Evolutionary conservation across 2,797 vertebrate genomes (phyloP), one percentile per base, ranked within the genome.

Genomic region (Microctenopoma lineatum): DNA sequence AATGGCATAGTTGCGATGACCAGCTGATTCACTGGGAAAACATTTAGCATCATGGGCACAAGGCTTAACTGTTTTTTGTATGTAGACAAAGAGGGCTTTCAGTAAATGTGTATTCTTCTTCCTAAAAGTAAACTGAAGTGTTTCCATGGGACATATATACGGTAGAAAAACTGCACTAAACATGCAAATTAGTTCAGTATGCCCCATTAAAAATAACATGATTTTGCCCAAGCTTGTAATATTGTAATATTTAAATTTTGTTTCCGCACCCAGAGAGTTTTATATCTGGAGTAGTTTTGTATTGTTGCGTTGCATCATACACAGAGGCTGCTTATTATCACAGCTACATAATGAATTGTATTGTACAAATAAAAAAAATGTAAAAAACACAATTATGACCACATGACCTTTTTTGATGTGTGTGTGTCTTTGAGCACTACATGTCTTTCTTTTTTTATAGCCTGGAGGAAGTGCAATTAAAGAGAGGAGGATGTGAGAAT

Each of bases 21-120:
- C 90, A 90, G 80, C 87, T 93, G 92, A 93, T 88, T 73, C 53
- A 25, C 59, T 48, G 47, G 45, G 38, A 74, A 63, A 47, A 34
- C 36, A 27, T 65, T 68, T 14, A 36, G 53, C 18, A 27, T 80
- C 75, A 63, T 66, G 63, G 27, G 38, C 50, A 81, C 81, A 88
- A 89, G 67, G 80, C 78, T 64, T 2, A 66, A 64, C 73, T 85
- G 83, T 88, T 72, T 67, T 61, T 48, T 56, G 44, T 42, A 36
- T 45, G 44, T 36, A 73, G 45, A 90, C 89, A 91, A 89, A 79
- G 83, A 64, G 46, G 70, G 70, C 81, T 83, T 89, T 89, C 71
- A 85, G 32, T 4, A 36, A 32, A 9, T 38, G n/a, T 38, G 16
- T 65, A 46, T 11, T 44, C 9, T 69, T 41, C 0, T 34, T 69